These are phyloP conservation scores for Zaprionus africanus DNA, from an alignment of 1,140 invertebrate species.

Conservation along the genomic window DNA sequence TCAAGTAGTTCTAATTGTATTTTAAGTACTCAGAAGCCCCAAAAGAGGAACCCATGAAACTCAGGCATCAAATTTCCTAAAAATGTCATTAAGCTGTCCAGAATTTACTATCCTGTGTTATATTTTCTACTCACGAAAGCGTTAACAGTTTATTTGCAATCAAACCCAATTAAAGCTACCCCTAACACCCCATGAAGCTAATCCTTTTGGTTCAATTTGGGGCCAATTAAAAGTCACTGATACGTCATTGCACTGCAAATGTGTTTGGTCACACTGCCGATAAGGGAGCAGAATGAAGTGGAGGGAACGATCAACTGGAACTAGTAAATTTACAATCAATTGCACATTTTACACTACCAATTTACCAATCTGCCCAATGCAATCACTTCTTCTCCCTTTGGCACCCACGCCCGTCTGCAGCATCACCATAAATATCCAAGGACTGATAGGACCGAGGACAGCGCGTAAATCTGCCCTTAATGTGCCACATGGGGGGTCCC, in stretches of 20 bases:
- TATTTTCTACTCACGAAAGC: neutral
- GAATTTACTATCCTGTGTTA: neutral
- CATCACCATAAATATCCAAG: conserved; percentile 45
- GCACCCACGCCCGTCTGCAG: conserved; percentile 13
- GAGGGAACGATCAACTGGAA: conserved; percentile 9
- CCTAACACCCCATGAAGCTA: neutral
- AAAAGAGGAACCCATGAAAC: neutral
- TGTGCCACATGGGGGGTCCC: conserved; percentile 37
- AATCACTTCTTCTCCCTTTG: neutral
- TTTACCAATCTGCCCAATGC: conserved; percentile 28
- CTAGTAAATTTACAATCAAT: conserved; percentile 53
- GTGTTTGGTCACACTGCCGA: conserved; percentile 33
- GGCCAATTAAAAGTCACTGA: conserved; percentile 37
- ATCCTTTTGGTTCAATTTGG: conserved; percentile 2
- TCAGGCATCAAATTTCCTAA: neutral
- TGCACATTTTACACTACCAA: conserved; percentile 53
- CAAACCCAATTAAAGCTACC: neutral
- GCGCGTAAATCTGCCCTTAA: conserved; percentile 47
- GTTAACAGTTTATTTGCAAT: neutral
- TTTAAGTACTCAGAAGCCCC: neutral
- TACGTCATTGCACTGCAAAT: conserved; percentile 15
- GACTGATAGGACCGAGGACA: neutral
- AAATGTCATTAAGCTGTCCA: neutral
- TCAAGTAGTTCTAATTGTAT: neutral
- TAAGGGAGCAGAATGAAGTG: neutral